Evolutionary conservation across 1,140 invertebrate genomes (phyloP).

Genomic region (Rhopalosiphum padi): DNA sequence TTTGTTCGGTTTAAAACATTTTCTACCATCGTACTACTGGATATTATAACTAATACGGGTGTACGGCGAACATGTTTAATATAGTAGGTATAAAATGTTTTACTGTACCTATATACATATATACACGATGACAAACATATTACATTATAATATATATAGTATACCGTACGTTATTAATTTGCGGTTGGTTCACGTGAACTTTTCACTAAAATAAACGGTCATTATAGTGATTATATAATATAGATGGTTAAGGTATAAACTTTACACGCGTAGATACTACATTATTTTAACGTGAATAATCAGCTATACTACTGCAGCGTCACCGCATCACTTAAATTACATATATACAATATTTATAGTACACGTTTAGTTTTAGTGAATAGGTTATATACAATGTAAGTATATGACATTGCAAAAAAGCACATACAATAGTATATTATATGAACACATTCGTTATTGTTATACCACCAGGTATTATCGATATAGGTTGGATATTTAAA

Average conservation of each 20-base stretch:
- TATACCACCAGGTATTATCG: neutral
- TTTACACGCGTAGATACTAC: neutral
- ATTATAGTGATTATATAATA: neutral
- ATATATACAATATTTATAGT: neutral
- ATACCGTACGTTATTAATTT: neutral
- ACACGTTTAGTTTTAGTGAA: neutral
- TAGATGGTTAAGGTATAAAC: neutral
- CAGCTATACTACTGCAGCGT: neutral
- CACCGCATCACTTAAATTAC: neutral
- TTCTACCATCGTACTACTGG: neutral
- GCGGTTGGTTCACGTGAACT: neutral
- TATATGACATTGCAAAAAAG: neutral
- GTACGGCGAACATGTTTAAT: neutral
- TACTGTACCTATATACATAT: neutral
- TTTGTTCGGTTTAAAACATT: neutral
- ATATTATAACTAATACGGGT: constrained; percentile 26
- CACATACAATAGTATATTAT: neutral
- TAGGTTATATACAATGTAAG: neutral
- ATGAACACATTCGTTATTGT: neutral
- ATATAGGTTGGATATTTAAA: neutral
- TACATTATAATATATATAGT: neutral
- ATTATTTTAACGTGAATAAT: constrained; percentile 4
- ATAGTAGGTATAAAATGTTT: neutral
- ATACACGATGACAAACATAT: neutral
- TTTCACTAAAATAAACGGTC: neutral